Conservation (phyloP, 2,797 vertebrate genomes). For the Lacerta agilis region DNA sequence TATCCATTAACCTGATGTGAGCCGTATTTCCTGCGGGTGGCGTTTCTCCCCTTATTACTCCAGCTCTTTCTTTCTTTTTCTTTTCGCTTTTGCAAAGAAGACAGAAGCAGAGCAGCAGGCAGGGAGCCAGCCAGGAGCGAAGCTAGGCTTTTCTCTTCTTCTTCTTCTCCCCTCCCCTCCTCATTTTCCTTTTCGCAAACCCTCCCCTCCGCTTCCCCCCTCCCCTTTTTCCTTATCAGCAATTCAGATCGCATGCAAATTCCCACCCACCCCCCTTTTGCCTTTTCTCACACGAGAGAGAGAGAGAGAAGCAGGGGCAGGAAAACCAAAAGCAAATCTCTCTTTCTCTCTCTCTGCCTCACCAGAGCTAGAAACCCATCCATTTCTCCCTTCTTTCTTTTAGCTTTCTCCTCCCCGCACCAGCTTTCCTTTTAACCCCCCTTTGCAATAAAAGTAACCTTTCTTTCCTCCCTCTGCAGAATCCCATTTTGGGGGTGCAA, state of each 20-base stretch:
- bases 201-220: slow-evolving; percentile 4
- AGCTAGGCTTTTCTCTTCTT: background rate
- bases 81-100: background rate
- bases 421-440: slow-evolving; percentile 32
- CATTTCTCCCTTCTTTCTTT: background rate
- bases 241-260: slow-evolving; percentile 91
- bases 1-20: slow-evolving; percentile 78
- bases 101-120: background rate
- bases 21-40: slow-evolving; percentile 85
- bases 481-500: slow-evolving; percentile 41
- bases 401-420: slow-evolving; percentile 51
- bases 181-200: background rate
- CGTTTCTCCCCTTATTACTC: slow-evolving; percentile 64
- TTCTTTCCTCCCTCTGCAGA: background rate
- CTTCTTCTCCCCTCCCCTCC: too few species aligned
- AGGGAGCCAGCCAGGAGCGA: background rate
- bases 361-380: slow-evolving; percentile 16
- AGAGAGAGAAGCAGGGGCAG: slow-evolving; percentile 18
- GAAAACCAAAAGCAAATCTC: background rate
- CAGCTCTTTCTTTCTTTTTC: background rate
- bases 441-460: slow-evolving; percentile 56
- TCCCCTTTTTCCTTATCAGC: slow-evolving; percentile 80
- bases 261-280: slow-evolving; percentile 26
- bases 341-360: slow-evolving; percentile 4
- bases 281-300: slow-evolving; percentile 44